Percentiles rank a stretch among this genome's conserved stretches.
These are phyloP conservation scores for Eudasyphora cyanicolor DNA, from an alignment of 2,888 invertebrate species.

Conservation along the genomic window DNA sequence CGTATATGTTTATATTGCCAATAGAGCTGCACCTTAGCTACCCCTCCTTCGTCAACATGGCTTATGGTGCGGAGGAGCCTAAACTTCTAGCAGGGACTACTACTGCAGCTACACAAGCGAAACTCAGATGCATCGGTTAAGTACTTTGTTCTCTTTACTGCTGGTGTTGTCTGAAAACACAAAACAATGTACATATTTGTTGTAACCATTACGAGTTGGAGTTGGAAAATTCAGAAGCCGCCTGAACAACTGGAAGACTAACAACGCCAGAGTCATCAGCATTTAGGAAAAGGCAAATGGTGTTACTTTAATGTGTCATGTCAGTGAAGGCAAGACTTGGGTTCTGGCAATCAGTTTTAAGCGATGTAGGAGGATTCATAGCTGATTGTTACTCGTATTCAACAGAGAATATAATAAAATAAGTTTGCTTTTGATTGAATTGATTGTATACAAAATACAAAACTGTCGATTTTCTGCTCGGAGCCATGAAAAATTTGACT, in stretches of 20 bases:
- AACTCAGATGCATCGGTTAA: constrained; percentile 42
- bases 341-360: background rate
- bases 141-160: constrained; percentile 40
- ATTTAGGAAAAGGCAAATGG: constrained; percentile 35
- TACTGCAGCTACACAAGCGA: constrained; percentile 36
- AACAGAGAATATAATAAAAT: too few species aligned
- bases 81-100: background rate
- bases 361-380: too few species aligned
- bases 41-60: background rate
- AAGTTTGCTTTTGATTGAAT: too few species aligned
- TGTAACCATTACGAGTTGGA: constrained; percentile 36
- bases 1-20: background rate
- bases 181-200: constrained; percentile 44
- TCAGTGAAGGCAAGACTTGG: background rate
- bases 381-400: too few species aligned
- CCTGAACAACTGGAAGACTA: background rate
- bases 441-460: too few species aligned
- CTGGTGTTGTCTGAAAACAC: constrained; percentile 38
- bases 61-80: background rate
- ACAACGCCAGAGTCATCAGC: background rate
- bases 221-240: constrained; percentile 3
- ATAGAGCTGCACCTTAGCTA: background rate
- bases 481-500: too few species aligned
- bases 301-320: constrained; percentile 7
- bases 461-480: too few species aligned